Base-by-base conservation (phyloP, 2,888 invertebrate species). In the Lamellibrachia satsuma region DNA sequence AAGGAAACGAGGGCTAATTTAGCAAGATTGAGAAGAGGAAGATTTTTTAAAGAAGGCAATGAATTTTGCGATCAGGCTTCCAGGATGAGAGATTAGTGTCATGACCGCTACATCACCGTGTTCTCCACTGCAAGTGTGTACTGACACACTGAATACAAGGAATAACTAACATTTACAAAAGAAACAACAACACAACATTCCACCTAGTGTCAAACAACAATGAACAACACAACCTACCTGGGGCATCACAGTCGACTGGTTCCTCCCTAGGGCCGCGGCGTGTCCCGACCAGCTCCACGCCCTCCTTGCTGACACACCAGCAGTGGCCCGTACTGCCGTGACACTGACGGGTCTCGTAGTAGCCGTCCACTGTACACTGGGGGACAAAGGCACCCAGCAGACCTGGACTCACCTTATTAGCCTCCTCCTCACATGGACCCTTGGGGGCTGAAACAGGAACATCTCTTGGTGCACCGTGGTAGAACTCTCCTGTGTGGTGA, bases 251-350 rank as follows among this genome's bases (percentile, higher is more conserved):
- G 75, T 75, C 75, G 75, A 75, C 22, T 75, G 22, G 75, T 75
- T 75, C 75, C 22, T 75, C 75, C 75, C 0, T 22, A 3, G 75
- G 75, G 75, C 75, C 75, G 22, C 75, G 15, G n/a, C 75, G 75
- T 22, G 75, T 75, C 3, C 75, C 75, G 22, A 22, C 15, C 75
- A 75, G 22, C 75, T 75, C 75, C 75, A 75, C 75, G 4, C 75
- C 75, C 75, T 75, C 15, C 11, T 11, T 6, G 91, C 9, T 55
- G 39, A 91, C 91, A 91, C 91, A 91, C 91, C 91, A 91, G 91
- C 91, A 91, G 55, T 91, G 52, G 52, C 91, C 91, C 15, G 91
- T 39, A 27, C 91, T 91, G 91, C 55, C 52, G 15, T 91, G 91
- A 55, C 91, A 91, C 55, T 91, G 91, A 6, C 52, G 11, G 8